A percentile compares a stretch with the other conserved stretches of the same genome.
Conservation (phyloP, 2,113 vertebrate species). For the Mastomys coucha region DNA sequence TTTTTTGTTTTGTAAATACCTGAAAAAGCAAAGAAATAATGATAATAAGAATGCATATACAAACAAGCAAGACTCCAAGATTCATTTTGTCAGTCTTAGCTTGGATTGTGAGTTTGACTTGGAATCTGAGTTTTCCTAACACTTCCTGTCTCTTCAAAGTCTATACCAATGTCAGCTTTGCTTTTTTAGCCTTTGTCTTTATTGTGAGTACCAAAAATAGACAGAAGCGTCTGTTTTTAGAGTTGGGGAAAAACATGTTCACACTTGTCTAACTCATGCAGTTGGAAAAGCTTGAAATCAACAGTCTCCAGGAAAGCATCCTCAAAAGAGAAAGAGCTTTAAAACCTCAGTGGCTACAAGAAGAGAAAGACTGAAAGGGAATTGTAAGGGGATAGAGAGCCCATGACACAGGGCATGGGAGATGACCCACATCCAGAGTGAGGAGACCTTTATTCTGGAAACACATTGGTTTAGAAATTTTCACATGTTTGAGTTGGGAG, state of each 20-base stretch:
- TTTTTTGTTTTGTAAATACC: neutral
- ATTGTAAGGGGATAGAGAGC: neutral
- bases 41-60: conserved; percentile 1
- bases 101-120: neutral
- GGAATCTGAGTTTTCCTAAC: conserved; percentile 7
- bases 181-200: conserved; percentile 51
- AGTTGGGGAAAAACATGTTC: conserved; percentile 31
- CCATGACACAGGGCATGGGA: neutral
- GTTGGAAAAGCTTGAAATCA: conserved; percentile 72
- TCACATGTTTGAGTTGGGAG: neutral
- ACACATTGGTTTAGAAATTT: conserved; percentile 11
- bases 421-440: conserved; percentile 55
- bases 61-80: neutral
- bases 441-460: conserved; percentile 46
- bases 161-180: neutral
- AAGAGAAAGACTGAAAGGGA: conserved; percentile 56
- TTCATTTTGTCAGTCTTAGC: neutral
- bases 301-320: conserved; percentile 57
- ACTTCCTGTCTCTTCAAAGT: conserved; percentile 33
- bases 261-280: conserved; percentile 69
- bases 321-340: conserved; percentile 47
- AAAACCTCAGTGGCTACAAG: conserved; percentile 43
- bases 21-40: neutral
- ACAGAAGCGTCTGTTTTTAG: conserved; percentile 62
- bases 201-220: conserved; percentile 56